Percentiles rank a stretch among this genome's conserved stretches.
phyloP scores from a whole-genome alignment of 1,140 invertebrate genomes.

The Aphaenogaster ashmeadi region DNA sequence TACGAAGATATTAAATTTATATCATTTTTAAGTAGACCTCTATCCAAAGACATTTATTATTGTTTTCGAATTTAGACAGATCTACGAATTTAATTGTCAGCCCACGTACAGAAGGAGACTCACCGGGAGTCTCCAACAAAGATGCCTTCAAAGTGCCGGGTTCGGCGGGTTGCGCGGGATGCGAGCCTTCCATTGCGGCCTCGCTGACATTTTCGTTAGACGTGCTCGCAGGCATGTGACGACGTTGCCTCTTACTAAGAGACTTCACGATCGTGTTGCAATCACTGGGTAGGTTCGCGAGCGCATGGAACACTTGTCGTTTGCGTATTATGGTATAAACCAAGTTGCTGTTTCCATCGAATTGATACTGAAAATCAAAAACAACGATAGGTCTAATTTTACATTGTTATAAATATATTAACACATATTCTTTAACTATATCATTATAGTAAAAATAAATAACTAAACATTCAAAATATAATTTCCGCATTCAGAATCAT shows the following conservation, averaged over 20 bases:
- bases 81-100: background rate
- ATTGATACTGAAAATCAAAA: conserved; percentile 92
- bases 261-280: conserved; percentile 95
- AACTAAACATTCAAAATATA: conserved; percentile 16
- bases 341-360: conserved; percentile 99
- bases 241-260: conserved; percentile 90
- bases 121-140: conserved; percentile 94
- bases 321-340: conserved; percentile 99
- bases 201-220: conserved; percentile 88
- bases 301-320: conserved; percentile 97
- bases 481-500: background rate
- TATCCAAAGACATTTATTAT: background rate
- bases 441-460: background rate
- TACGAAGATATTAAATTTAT: background rate
- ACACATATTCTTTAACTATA: background rate
- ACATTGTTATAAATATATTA: background rate
- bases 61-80: background rate
- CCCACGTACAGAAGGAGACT: conserved; percentile 21
- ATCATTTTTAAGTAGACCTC: conserved; percentile 4
- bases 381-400: background rate
- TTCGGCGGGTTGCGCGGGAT: conserved; percentile 95
- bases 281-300: conserved; percentile 98
- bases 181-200: conserved; percentile 93
- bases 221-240: conserved; percentile 84
- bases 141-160: conserved; percentile 96